Percentiles rank a stretch among this genome's conserved stretches.
Conservation (phyloP, 2,888 invertebrate species). For the Anoncus sp. region DNA sequence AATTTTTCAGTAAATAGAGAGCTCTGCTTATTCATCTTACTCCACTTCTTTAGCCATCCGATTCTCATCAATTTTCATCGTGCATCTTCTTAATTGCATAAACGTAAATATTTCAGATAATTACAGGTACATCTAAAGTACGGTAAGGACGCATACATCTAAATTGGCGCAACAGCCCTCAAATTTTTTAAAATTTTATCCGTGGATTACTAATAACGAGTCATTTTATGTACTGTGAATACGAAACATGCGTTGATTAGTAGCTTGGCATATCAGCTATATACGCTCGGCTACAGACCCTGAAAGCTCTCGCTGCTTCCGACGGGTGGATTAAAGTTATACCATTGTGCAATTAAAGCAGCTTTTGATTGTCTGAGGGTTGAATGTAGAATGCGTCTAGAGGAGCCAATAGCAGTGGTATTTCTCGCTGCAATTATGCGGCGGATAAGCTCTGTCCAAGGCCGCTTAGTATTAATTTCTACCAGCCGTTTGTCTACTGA, state of each 20-base stretch:
- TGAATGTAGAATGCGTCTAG: not conserved
- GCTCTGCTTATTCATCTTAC: too few relatives aligned
- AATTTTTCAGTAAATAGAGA: not conserved
- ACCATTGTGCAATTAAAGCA: not conserved
- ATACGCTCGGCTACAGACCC: not conserved
- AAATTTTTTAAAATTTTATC: not conserved
- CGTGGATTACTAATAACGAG: not conserved
- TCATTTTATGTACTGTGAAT: not conserved
- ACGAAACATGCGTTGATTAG: not conserved
- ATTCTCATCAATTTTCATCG: not conserved
- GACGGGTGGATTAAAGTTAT: constrained; percentile 22
- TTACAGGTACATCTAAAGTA: too few relatives aligned
- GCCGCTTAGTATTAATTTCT: constrained; percentile 8
- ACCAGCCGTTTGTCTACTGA: not conserved
- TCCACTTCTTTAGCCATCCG: not conserved
- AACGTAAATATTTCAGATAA: not conserved
- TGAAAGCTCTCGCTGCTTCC: not conserved
- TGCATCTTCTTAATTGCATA: too few relatives aligned
- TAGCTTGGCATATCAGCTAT: not conserved
- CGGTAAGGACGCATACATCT: not conserved
- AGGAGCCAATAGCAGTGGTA: constrained; percentile 2
- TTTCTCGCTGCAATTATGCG: constrained; percentile 6
- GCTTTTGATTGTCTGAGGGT: constrained; percentile 2
- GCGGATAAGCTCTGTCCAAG: not conserved
- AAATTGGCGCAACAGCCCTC: not conserved